Evolutionary conservation across 2,113 vertebrate genomes (phyloP), one percentile per base, ranked within the genome.

Genomic region (Crotalus tigris): DNA sequence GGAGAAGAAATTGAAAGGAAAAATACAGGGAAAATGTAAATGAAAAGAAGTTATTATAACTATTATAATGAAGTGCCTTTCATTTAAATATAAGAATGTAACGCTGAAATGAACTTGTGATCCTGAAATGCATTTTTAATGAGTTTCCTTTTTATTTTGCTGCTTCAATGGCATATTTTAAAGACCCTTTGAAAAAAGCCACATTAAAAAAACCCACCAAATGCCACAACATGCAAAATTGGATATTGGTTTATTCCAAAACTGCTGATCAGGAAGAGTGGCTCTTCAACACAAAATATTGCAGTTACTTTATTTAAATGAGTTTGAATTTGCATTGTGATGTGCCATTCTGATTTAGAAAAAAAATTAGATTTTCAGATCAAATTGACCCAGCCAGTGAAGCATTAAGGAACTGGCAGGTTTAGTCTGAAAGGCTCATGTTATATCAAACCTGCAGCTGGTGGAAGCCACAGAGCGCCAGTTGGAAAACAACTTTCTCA

Each of bases 81-180:
- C 98, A 99, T 99, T 99, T 99, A 99, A 99, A 99, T 99, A 99
- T 98, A 99, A 99, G 98, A 99, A 99, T 99, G 99, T 99, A 98
- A 98, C 98, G 99, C 98, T 98, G 98, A 98, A 98, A 98, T 98
- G 98, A 99, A 98, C 98, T 98, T 99, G 98, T 98, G 98, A 98
- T 99, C 98, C 99, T 98, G 98, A 99, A 99, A 99, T 99, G 99
- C 99, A 99, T 99, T 99, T 99, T 99, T 99, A 99, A 99, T 99
- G 99, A 99, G 99, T 99, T 99, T 98, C 98, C 98, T 98, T 99
- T 99, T 98, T 98, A 98, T 98, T 99, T 99, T 99, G 99, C 99
- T 99, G 99, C 99, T 99, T 99, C 99, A 99, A 98, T 99, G 99
- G 99, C 98, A 98, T 99, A 99, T 99, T 99, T 99, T 99, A 99